Evolutionary conservation across 1,140 invertebrate genomes (phyloP), one percentile per base, ranked within the genome.

Genomic region (Tigriopus japonicus): DNA sequence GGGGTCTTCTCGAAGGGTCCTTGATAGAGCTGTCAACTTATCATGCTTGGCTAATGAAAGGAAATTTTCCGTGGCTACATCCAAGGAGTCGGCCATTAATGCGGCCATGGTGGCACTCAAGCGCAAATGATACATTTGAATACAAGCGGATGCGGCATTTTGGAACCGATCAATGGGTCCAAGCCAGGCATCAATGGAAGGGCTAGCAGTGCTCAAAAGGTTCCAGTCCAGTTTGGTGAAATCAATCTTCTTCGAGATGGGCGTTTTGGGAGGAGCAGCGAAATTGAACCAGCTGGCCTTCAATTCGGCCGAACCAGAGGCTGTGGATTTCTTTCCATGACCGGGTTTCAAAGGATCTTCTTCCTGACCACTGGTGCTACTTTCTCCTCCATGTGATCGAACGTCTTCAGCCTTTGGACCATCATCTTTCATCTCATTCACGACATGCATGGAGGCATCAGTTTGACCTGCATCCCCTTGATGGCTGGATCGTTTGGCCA

Each of bases 271-370:
- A 1, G 93, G 92, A 0, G 93, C 91, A 17, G 92, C 92, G 75
- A 96, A 96, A 71, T 95, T 95, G 65, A 96, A 91, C 92, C 92
- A 97, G 12, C 93, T 84, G 0, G 84, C 83, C 69, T 86, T 85
- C 6, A 96, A 73, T 68, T 94, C 85, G 45, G 94, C 84, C 2
- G 42, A 61, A 19, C 49, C 59, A 15, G 59, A 61, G 2, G 59
- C 14, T 1, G 43, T 61, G 9, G 59, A 61, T 12, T 49, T 24
- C 28, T 61, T 61, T 2, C 59, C 59, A 15, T 23, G 52, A 7
- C 19, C 19, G 21, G 52, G 21, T 5, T n/a, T 21, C 6, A n/a
- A 6, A 6, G 21, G 19, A 21, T 54, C 21, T 54, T 54, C 52
- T 6, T 15, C 52, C 5, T 35, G 28, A 35, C 28, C 28, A 9